These are phyloP conservation scores for Drosophila hydei DNA, from an alignment of 1,140 invertebrate genomes.

Conservation along the genomic window DNA sequence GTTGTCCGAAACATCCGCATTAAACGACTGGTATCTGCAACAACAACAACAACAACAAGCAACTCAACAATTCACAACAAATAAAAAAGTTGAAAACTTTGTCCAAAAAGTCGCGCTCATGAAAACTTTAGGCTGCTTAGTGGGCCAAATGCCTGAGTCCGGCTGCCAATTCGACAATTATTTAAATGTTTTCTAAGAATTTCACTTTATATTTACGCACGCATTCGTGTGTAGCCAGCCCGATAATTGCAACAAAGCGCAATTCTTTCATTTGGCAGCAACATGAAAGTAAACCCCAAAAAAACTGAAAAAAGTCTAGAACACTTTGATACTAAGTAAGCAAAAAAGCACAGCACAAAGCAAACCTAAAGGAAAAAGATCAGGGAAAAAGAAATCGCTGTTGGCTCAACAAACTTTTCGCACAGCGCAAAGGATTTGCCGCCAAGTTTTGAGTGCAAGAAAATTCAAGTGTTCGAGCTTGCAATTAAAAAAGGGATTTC, in stretches of 20 bases:
- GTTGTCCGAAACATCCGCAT: constrained; percentile 63
- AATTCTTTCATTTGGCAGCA: constrained; percentile 46
- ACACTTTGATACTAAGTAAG: constrained; percentile 67
- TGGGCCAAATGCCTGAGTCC: constrained; percentile 22
- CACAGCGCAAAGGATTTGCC: constrained; percentile 42
- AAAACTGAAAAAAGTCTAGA: constrained; percentile 59
- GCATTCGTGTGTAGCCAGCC: constrained; percentile 77
- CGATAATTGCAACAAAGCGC: constrained; percentile 73
- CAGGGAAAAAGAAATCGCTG: constrained; percentile 31
- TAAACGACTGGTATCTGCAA: constrained; percentile 43
- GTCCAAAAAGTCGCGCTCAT: constrained; percentile 46
- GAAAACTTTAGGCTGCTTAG: constrained; percentile 58
- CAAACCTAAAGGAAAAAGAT: constrained; percentile 25
- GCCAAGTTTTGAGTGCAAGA: constrained; percentile 34
- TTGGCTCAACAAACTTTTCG: constrained; percentile 49
- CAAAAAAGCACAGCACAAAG: constrained; percentile 26
- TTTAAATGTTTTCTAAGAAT: constrained; percentile 59
- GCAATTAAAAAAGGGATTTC: constrained; percentile 81
- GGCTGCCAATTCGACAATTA: constrained; percentile 61
- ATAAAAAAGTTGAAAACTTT: constrained; percentile 49
- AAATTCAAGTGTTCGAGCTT: constrained; percentile 46
- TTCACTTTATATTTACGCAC: constrained; percentile 66
- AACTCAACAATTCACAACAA: constrained; percentile 65
- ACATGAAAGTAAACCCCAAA: constrained; percentile 43
- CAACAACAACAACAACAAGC: too few species aligned